These are phyloP conservation scores for Hemiprocne comata DNA, from an alignment of 2,113 vertebrate genomes.

Conservation along the genomic window DNA sequence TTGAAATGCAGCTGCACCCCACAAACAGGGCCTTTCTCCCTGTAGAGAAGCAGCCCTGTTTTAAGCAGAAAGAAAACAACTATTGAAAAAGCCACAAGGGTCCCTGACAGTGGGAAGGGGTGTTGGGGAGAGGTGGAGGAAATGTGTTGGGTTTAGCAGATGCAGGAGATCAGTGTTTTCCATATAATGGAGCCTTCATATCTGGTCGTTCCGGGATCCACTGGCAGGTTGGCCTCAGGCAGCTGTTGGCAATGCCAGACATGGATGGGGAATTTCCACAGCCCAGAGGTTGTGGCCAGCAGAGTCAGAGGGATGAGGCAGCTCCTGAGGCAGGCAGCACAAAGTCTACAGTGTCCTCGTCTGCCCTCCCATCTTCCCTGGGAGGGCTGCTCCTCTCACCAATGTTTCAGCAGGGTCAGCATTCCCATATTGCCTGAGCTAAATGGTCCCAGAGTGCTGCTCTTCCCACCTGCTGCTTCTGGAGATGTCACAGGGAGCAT, in stretches of 20 bases:
- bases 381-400: background rate
- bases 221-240: background rate
- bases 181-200: conserved; percentile 62
- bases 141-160: conserved; percentile 56
- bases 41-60: conserved; percentile 78
- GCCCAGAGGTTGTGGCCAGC: background rate
- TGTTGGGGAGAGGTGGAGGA: conserved; percentile 41
- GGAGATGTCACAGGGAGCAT: background rate
- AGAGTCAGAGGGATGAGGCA: accelerated
- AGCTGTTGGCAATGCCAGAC: conserved; percentile 24
- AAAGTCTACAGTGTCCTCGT: background rate
- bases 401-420: accelerated
- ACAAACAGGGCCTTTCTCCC: conserved; percentile 77
- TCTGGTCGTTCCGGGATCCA: background rate
- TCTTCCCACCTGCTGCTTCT: background rate
- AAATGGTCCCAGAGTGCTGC: accelerated
- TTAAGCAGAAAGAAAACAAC: conserved; percentile 77
- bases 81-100: conserved; percentile 76
- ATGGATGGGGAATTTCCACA: background rate
- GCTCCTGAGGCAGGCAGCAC: background rate
- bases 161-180: conserved; percentile 27
- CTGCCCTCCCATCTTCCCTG: background rate
- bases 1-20: conserved; percentile 83
- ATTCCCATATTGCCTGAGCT: background rate
- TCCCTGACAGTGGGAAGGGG: conserved; percentile 48